phyloP scores from a whole-genome alignment of 2,888 invertebrate genomes.

The Aphidoletes aphidimyza region DNA sequence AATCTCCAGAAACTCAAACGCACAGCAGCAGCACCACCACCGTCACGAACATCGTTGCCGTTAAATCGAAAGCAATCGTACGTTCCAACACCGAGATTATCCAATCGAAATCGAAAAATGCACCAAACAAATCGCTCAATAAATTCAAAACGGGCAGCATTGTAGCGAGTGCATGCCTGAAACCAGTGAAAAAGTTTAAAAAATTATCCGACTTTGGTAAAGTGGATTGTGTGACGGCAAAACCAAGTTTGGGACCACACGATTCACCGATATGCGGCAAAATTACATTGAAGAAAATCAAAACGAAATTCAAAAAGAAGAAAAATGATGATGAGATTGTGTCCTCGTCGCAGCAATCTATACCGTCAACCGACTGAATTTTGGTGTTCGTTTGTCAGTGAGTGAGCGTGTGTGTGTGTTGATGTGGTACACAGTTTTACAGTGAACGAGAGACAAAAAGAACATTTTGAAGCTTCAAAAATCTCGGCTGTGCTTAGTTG shows the following conservation, averaged over 20 bases:
- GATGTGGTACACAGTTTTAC: too few species aligned
- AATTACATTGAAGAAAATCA: slow-evolving; percentile 39
- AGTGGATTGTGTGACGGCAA: not conserved
- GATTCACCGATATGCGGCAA: slow-evolving; percentile 43
- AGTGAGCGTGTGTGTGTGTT: not conserved
- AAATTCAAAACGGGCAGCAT: slow-evolving; percentile 72
- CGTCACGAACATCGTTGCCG: not conserved
- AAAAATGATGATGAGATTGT: not conserved
- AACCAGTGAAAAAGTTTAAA: slow-evolving; percentile 50
- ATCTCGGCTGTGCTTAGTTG: too few species aligned
- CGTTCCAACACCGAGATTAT: slow-evolving; percentile 33
- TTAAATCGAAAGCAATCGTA: not conserved
- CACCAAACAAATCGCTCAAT: slow-evolving; percentile 61
- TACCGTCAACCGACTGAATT: slow-evolving; percentile 21
- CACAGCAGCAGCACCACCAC: too few species aligned
- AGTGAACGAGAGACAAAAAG: too few species aligned
- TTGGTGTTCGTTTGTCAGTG: not conserved
- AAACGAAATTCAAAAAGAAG: slow-evolving; percentile 44
- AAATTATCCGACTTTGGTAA: slow-evolving; percentile 44
- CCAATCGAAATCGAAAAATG: slow-evolving; percentile 58
- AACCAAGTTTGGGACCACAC: not conserved
- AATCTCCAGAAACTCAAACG: slow-evolving; percentile 39
- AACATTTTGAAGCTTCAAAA: too few species aligned
- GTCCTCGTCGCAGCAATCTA: not conserved
- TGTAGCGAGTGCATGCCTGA: slow-evolving; percentile 69